Evolutionary conservation across 2,888 invertebrate genomes (phyloP), one percentile per base, ranked within the genome.

Genomic region (Amiota mariae): DNA sequence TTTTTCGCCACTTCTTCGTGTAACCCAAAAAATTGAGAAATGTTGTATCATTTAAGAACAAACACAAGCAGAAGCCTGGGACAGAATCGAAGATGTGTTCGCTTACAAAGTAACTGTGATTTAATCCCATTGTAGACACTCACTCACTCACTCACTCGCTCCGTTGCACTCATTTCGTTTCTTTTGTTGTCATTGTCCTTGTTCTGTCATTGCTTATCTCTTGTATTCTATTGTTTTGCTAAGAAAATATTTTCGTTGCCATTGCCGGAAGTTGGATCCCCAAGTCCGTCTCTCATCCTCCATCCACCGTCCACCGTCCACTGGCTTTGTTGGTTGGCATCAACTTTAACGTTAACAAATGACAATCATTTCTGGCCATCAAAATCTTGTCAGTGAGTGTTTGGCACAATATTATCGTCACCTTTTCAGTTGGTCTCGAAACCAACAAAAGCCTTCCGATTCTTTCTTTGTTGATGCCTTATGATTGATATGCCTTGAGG

Each of bases 281-380:
- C 36, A 6, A 36, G 36, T 36, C 36, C 6, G 1, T 47, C n/a
- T n/a, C n/a, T n/a, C n/a, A n/a, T n/a, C n/a, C n/a, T n/a, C n/a
- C n/a, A n/a, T n/a, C n/a, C n/a, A n/a, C n/a, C n/a, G n/a, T n/a
- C n/a, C 18, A 24, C 74, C 66, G 71, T 75, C 67, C 66, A 70
- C 63, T 59, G 64, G 15, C 36, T 15, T 36, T 57, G 24, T 15
- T 36, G 57, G 70, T 49, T 71, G 72, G 11, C 12, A n/a, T n/a
- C 11, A 51, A 51, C 12, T 15, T 13, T 13, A 13, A 15, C 57
- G 61, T 75, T 82, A 79, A 81, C 78, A 80, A 81, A 82, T 78
- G 80, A 73, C 77, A 70, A 78, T 79, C 78, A 71, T 76, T 79
- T 78, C 75, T 78, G 80, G 82, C 82, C 75, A 68, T 36, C 36